Base-by-base conservation (phyloP, 2,888 invertebrate genomes). In the Sinelater perroti region DNA sequence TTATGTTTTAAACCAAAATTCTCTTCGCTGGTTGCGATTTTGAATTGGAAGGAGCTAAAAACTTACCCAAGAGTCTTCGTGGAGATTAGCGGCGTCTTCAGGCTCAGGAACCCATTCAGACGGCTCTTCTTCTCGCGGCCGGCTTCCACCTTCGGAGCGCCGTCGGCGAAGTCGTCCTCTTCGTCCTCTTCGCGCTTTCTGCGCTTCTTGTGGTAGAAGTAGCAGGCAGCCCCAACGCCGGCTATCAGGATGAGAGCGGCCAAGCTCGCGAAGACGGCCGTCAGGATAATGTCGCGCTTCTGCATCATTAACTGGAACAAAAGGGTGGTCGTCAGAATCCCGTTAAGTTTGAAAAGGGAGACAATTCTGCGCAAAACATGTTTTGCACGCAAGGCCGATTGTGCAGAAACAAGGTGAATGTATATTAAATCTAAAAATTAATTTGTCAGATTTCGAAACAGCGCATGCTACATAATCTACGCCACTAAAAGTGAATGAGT, bases 51-150 rank as follows among this genome's bases (percentile, higher is more conserved):
- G n/a, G n/a, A n/a, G n/a, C 26, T 24, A 17, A 21, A 24, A n/a
- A 85, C 89, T 88, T 76, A 89, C 89, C 88, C 89, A 52, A 89
- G 77, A 16, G 88, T 86, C 72, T 89, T 89, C 7, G 89, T 89
- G 67, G 87, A 87, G 67, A 90, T 89, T 46, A 89, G 80, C 0
- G 89, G 89, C 10, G 89, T 88, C 77, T 87, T 88, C 68, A 89
- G 75, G 68, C 82, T 88, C 50, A 89, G 81, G 68, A 88, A 87
- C 28, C 88, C 88, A 67, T 89, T 88, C 18, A 85, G 72, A 49
- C 82, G 75, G 38, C 79, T 82, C 59, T 82, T 83, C 65, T 82
- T 85, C 70, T 86, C 85, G 56, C 79, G 70, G 18, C 58, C 56
- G 14, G 63, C 59, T 55, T 71, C 70, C 45, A 63, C 56, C 28